Conservation (phyloP, 1,140 invertebrate species). For the Drosophila guanche region DNA sequence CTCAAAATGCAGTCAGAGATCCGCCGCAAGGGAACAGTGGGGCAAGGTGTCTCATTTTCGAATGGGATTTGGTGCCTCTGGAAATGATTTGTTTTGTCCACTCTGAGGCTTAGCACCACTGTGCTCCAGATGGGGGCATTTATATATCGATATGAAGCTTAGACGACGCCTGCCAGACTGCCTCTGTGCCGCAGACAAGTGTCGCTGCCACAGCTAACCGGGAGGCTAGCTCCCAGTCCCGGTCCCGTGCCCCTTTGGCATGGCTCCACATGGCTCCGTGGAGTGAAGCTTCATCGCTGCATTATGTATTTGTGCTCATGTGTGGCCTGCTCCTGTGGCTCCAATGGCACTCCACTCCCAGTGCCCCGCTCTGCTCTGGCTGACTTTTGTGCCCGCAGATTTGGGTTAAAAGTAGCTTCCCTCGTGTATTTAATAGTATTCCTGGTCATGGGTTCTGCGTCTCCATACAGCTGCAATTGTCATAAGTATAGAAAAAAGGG, state of each 20-base stretch:
- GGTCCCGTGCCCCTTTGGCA: slow-evolving; percentile 56
- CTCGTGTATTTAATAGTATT: slow-evolving; percentile 80
- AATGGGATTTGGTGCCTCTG: too few relatives aligned
- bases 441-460: slow-evolving; percentile 14
- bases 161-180: slow-evolving; percentile 68
- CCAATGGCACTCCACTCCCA: slow-evolving; percentile 16
- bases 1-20: slow-evolving; percentile 46
- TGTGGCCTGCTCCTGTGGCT: slow-evolving; percentile 46
- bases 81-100: background rate
- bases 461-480: slow-evolving; percentile 37
- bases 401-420: slow-evolving; percentile 80
- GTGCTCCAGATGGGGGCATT: background rate
- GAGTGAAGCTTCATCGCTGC: slow-evolving; percentile 42
- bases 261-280: slow-evolving; percentile 54
- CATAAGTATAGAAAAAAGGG: background rate
- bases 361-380: slow-evolving; percentile 14
- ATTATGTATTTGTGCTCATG: slow-evolving; percentile 67
- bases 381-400: slow-evolving; percentile 77
- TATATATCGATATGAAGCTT: slow-evolving; percentile 35
- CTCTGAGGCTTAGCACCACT: background rate
- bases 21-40: slow-evolving; percentile 9
- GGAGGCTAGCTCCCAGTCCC: background rate
- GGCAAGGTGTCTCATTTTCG: background rate
- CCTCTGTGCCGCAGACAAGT: slow-evolving; percentile 59
- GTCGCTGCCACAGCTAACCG: slow-evolving; percentile 23